Conservation (phyloP, 2,113 vertebrate genomes). For the Mormoops blainvillei region DNA sequence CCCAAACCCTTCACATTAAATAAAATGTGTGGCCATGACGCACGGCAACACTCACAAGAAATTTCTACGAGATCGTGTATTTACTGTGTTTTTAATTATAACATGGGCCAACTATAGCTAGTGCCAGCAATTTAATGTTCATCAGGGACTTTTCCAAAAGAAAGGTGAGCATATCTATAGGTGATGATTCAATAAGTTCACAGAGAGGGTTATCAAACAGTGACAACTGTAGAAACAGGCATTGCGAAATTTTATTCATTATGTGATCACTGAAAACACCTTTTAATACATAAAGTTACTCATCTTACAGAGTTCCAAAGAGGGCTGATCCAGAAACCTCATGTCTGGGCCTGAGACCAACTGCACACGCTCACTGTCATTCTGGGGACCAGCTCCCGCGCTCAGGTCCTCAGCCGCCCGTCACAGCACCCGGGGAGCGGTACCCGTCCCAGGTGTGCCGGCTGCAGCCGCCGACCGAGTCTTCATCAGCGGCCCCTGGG, state of each 20-base stretch:
- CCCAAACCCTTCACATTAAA: neutral
- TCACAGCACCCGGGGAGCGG: neutral
- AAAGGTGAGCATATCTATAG: too few relatives aligned
- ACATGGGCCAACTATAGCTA: neutral
- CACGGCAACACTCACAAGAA: neutral
- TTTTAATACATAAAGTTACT: neutral
- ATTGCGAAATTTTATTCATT: neutral
- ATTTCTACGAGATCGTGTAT: neutral
- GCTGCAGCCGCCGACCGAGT: neutral
- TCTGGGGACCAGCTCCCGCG: neutral
- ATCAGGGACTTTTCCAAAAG: too few relatives aligned
- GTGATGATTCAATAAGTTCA: neutral
- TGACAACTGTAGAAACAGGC: neutral
- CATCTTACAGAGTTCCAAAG: neutral
- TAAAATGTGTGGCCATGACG: neutral
- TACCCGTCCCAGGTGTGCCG: too few relatives aligned
- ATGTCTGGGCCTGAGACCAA: neutral
- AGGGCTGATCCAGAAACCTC: neutral
- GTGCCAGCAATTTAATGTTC: neutral
- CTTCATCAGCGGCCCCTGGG: neutral
- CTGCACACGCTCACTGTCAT: neutral
- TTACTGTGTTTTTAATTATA: neutral
- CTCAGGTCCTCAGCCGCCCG: rapidly evolving
- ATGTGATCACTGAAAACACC: neutral
- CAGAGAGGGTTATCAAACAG: neutral